A percentile compares a stretch with the other conserved stretches of the same genome.
Evolutionary conservation across 1,140 invertebrate species (phyloP).

Genomic region (Tenebrio molitor): DNA sequence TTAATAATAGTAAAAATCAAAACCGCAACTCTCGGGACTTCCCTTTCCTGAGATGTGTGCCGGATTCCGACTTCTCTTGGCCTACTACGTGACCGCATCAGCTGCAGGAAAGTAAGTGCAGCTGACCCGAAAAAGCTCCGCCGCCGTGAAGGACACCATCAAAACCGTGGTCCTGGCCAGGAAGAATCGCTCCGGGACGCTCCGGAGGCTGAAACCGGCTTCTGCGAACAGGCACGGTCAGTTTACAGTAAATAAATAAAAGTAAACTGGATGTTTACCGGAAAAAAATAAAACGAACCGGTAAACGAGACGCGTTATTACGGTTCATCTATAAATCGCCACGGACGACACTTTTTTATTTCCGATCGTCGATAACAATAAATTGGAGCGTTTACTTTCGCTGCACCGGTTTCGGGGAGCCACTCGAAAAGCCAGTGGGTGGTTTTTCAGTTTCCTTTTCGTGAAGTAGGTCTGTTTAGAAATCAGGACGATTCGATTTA

Average conservation of each 20-base stretch:
- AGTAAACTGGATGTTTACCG: conserved; percentile 17
- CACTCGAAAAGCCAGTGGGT: not conserved
- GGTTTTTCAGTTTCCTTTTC: not conserved
- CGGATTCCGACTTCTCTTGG: conserved; percentile 21
- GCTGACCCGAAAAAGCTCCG: conserved; percentile 23
- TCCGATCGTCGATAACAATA: not conserved
- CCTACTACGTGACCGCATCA: conserved; percentile 50
- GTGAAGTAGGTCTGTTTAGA: conserved; percentile 30
- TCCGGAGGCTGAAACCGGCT: not conserved
- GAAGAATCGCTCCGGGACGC: no score
- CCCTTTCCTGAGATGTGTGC: conserved; percentile 42
- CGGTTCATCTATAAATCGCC: conserved; percentile 23
- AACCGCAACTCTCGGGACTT: conserved; percentile 43
- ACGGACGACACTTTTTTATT: conserved; percentile 4
- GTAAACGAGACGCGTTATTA: conserved; percentile 21
- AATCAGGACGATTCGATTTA: conserved; percentile 25
- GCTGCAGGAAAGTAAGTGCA: conserved; percentile 47
- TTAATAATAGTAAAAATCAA: conserved; percentile 43
- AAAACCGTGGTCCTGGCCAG: no score
- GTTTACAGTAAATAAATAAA: conserved; percentile 40
- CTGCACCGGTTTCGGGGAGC: not conserved
- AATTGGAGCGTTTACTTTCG: conserved; percentile 1
- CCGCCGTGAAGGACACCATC: conserved; percentile 26
- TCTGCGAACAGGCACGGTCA: conserved; percentile 9
- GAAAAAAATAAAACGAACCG: conserved; percentile 9